Conservation (phyloP, 2,888 invertebrate species). For the Fissipunctia ypsillon region DNA sequence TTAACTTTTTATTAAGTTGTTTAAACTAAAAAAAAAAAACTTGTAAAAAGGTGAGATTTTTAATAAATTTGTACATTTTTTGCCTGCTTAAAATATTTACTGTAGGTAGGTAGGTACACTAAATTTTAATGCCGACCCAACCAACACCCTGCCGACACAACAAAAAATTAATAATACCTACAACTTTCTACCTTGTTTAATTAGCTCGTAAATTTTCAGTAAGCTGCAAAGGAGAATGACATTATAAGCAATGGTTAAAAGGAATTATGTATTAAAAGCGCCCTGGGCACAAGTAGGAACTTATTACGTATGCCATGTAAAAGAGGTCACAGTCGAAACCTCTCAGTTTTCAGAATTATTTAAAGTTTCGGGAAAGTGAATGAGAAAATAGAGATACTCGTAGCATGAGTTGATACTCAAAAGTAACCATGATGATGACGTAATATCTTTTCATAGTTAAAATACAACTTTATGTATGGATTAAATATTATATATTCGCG, state of each 20-base stretch:
- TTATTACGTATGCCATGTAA: conserved; percentile 58
- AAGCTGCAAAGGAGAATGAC: conserved; percentile 35
- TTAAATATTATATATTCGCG: no score
- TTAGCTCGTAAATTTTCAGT: conserved; percentile 45
- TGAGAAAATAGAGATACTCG: neutral
- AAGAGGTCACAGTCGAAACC: conserved; percentile 8
- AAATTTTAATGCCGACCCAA: neutral
- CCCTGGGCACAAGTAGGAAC: conserved; percentile 23
- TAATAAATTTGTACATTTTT: neutral
- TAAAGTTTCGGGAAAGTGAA: conserved; percentile 7
- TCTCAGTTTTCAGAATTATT: conserved; percentile 23
- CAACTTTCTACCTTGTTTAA: conserved; percentile 20
- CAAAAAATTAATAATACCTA: conserved; percentile 28
- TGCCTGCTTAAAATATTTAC: neutral
- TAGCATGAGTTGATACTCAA: neutral
- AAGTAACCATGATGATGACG: neutral
- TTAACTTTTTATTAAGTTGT: neutral
- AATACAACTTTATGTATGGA: neutral
- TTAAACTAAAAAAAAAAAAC: neutral
- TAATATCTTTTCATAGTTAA: neutral
- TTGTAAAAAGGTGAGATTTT: neutral
- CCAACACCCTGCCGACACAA: neutral
- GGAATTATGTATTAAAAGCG: conserved; percentile 53
- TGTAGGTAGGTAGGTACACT: neutral
- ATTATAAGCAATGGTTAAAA: conserved; percentile 54